Base-by-base conservation (phyloP, 64 coral and sea anemone species). In the Astreopora myriophthalma region DNA sequence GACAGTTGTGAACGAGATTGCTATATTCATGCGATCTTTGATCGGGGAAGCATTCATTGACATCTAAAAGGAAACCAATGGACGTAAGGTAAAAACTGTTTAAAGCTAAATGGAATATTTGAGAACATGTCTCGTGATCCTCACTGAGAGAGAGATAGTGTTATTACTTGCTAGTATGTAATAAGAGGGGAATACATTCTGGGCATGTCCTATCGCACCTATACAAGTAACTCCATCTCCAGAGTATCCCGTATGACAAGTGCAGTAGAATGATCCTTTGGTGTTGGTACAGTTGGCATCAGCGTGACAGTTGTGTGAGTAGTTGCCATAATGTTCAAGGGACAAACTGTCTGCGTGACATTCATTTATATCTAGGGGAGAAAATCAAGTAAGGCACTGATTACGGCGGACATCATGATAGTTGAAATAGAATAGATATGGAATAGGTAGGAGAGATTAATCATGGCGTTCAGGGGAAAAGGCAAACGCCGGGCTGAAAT, bases 221-320 rank as follows among this genome's bases (percentile, higher is more conserved):
- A 72, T 11, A 37, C 83, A 93, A 5, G 75, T 85, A 44, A 94
- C 76, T 60, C 92, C 92, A 93, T 96, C 60, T 86, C 95, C 95
- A 25, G 95, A 96, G 75, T 96, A 96, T 30, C 95, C 95, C 19
- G 74, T 68, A 73, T 44, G 82, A 74, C 94, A 95, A 16, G 89
- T 87, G 64, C 94, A 95, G 81, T 95, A 93, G 46, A 93, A 96
- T 4, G 95, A 96, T 23, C 95, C 95, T 31, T 93, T 89, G 34
- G 92, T 85, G 82, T 96, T 96, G 87, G 87, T 89, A 61, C 95
- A 96, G 66, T 85, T 75, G 39, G 91, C 87, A 57, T 94, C 92
- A 30, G 40, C 34, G 25, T 94, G 92, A 30, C 93, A 95, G 75
- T 92, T 92, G n/a, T 95, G 84, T 0, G 83, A 60, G 23, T 88